Percentiles rank a stretch among this genome's conserved stretches.
Evolutionary conservation across 2,113 vertebrate genomes (phyloP).

Genomic region (Dasyprocta punctata): DNA sequence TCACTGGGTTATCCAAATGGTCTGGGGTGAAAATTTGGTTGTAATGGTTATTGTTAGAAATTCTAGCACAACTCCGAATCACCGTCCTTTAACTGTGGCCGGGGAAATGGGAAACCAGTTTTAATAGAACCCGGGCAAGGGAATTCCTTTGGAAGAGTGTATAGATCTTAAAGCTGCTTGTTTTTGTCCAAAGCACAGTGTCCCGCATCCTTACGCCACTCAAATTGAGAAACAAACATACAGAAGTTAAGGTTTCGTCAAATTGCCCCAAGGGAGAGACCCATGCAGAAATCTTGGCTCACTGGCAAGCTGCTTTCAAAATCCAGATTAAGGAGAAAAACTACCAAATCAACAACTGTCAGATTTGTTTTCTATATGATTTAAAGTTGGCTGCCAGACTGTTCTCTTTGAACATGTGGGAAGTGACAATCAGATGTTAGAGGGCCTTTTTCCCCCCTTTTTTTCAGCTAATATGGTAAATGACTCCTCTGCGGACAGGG

Average conservation of each 20-base stretch:
- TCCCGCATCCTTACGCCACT: neutral
- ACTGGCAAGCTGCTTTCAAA: conserved; percentile 54
- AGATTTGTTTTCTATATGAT: conserved; percentile 60
- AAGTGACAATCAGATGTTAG: conserved; percentile 62
- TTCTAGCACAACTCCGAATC: neutral
- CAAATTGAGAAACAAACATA: conserved; percentile 17
- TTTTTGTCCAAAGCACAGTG: neutral
- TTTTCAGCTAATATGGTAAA: neutral
- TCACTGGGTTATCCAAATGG: neutral
- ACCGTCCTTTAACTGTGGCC: neutral
- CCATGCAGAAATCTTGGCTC: conserved; percentile 47
- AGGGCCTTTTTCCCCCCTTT: neutral
- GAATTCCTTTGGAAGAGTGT: neutral
- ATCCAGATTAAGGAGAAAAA: conserved; percentile 67
- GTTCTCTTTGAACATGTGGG: conserved; percentile 59
- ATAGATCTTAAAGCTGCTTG: neutral
- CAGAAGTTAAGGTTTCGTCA: conserved; percentile 60
- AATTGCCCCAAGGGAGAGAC: conserved; percentile 42
- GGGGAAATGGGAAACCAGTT: neutral
- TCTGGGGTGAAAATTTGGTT: neutral
- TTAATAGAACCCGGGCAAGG: conserved; percentile 25
- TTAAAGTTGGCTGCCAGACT: conserved; percentile 68
- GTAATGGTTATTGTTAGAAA: conserved; percentile 34
- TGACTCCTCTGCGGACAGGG: neutral
- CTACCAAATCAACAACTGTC: conserved; percentile 75